A percentile compares a stretch with the other conserved stretches of the same genome.
Conservation (phyloP, 53 echinoderm and acorn worm species). For the Antedon mediterranea region DNA sequence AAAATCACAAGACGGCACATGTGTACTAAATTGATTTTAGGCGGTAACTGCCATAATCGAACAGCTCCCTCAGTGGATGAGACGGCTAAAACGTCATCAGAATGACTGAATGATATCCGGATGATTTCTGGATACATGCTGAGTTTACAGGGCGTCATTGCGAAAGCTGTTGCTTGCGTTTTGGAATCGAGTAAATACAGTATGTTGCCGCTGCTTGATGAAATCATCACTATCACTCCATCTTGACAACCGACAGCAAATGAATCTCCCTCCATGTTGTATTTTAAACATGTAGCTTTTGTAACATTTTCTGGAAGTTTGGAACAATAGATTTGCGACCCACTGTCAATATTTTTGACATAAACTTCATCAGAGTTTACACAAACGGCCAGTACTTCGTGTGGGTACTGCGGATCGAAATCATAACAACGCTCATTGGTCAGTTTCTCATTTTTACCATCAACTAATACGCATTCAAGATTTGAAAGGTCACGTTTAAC, state of each 20-base stretch:
- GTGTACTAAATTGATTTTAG: slow-evolving; percentile 40
- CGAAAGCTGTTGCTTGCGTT: slow-evolving; percentile 58
- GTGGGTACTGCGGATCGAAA: slow-evolving; percentile 70
- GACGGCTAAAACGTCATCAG: slow-evolving; percentile 64
- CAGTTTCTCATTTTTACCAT: slow-evolving; percentile 31
- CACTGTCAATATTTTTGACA: slow-evolving; percentile 44
- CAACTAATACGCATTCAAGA: slow-evolving; percentile 43
- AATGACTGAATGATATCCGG: slow-evolving; percentile 62
- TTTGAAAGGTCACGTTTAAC: slow-evolving; percentile 49
- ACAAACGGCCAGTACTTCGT: slow-evolving; percentile 62
- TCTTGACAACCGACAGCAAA: slow-evolving; percentile 61
- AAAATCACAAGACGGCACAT: slow-evolving; percentile 65
- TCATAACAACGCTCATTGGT: slow-evolving; percentile 56
- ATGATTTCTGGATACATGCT: slow-evolving; percentile 40
- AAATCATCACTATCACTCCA: slow-evolving; percentile 49
- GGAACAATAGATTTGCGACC: slow-evolving; percentile 14
- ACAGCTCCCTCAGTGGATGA: slow-evolving; percentile 78
- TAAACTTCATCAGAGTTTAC: slow-evolving; percentile 33
- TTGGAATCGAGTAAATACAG: slow-evolving; percentile 50
- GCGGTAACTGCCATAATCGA: slow-evolving; percentile 68
- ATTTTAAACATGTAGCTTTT: slow-evolving; percentile 45
- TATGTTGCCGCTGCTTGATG: slow-evolving; percentile 31
- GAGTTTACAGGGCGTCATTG: slow-evolving; percentile 47
- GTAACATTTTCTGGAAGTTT: slow-evolving; percentile 35
- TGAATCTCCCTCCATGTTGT: slow-evolving; percentile 61